Percentiles rank a stretch among this genome's conserved stretches.
Evolutionary conservation across 2,888 invertebrate species (phyloP).

Genomic region (Andricus quercusramuli): DNA sequence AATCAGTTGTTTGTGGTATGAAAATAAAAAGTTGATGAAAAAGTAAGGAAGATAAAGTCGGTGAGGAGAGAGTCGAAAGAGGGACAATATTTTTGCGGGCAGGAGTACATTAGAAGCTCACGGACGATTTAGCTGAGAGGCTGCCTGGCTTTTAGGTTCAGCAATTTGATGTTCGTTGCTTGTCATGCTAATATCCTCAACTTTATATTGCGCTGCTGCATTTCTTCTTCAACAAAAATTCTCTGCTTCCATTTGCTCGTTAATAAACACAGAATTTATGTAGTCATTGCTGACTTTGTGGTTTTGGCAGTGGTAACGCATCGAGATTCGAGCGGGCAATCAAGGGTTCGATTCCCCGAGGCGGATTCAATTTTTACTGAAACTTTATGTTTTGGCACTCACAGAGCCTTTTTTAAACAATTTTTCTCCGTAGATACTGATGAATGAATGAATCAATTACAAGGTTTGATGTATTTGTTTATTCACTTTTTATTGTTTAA

Average conservation of each 20-base stretch:
- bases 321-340: too few relatives aligned
- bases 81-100: conserved; percentile 69
- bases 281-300: neutral
- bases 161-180: conserved; percentile 75
- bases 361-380: too few relatives aligned
- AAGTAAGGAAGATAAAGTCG: neutral
- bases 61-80: neutral
- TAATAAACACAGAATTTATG: neutral
- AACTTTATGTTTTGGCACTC: too few relatives aligned
- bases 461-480: too few relatives aligned
- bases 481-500: too few relatives aligned
- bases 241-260: conserved; percentile 6
- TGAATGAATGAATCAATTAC: too few relatives aligned
- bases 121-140: conserved; percentile 74
- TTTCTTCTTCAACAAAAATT: conserved; percentile 47
- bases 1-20: neutral
- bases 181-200: conserved; percentile 76
- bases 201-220: conserved; percentile 58
- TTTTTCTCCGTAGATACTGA: too few relatives aligned
- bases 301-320: too few relatives aligned
- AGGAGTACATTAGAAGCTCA: conserved; percentile 75
- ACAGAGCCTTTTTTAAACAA: too few relatives aligned
- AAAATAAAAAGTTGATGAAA: neutral
- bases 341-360: too few relatives aligned
- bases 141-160: conserved; percentile 72